These are phyloP conservation scores for Deilephila elpenor DNA, from an alignment of 2,888 invertebrate species.

Conservation along the genomic window DNA sequence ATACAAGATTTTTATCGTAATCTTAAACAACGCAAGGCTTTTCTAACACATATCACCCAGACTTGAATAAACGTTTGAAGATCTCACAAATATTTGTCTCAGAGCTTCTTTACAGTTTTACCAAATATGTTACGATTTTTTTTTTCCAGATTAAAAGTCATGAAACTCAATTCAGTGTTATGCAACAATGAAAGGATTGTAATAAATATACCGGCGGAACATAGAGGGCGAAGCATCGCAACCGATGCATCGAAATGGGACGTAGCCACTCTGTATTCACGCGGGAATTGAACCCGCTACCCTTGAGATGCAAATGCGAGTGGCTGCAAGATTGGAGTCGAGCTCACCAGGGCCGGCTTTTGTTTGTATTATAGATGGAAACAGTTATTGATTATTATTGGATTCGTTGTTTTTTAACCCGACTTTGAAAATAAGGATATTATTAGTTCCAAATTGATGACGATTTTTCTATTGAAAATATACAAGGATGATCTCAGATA, in stretches of 20 bases:
- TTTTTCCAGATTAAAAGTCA: neutral
- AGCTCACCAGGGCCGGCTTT: slow-evolving; percentile 28
- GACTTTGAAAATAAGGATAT: neutral
- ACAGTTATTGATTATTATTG: too few species aligned
- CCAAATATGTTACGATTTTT: too few species aligned
- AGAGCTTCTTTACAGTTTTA: neutral
- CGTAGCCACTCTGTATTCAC: slow-evolving; percentile 48
- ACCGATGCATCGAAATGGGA: slow-evolving; percentile 46
- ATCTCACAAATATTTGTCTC: neutral
- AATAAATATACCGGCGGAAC: slow-evolving; percentile 2
- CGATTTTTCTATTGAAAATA: too few species aligned
- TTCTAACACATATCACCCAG: too few species aligned
- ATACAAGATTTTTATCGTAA: too few species aligned
- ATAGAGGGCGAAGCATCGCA: slow-evolving; percentile 36
- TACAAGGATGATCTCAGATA: too few species aligned
- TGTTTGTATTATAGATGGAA: neutral
- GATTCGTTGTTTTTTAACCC: neutral
- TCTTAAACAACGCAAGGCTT: too few species aligned
- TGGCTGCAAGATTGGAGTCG: slow-evolving; percentile 44
- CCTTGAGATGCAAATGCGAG: slow-evolving; percentile 57
- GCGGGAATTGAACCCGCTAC: slow-evolving; percentile 47
- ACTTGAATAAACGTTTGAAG: too few species aligned
- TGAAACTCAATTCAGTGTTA: neutral
- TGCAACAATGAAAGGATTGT: neutral
- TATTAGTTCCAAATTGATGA: too few species aligned